Evolutionary conservation across 2,797 vertebrate genomes (phyloP).

Genomic region (Anomalospiza imberbis): DNA sequence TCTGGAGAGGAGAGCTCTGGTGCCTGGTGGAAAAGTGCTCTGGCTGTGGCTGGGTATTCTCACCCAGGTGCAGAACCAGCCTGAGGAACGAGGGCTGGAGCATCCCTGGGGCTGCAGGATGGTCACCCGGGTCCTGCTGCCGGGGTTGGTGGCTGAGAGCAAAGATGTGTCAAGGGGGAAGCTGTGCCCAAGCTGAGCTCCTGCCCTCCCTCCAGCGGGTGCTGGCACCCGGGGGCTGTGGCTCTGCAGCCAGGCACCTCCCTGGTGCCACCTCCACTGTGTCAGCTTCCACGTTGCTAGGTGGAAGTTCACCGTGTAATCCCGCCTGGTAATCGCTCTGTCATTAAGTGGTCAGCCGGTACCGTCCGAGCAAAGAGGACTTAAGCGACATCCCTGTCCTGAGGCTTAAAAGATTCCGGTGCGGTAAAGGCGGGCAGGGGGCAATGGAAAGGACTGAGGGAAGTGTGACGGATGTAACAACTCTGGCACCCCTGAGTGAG

Average conservation of each 20-base stretch:
- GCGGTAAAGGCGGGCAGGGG: neutral
- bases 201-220: neutral
- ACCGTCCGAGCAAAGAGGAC: neutral
- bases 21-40: neutral
- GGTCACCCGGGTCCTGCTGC: neutral
- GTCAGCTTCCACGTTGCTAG: neutral
- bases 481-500: accelerated
- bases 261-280: neutral
- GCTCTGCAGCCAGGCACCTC: neutral
- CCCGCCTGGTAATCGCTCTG: neutral
- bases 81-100: neutral
- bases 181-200: neutral
- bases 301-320: neutral
- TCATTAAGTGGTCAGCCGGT: slow-evolving; percentile 36
- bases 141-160: neutral
- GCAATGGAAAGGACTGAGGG: neutral
- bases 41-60: neutral
- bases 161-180: neutral
- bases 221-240: too few relatives aligned
- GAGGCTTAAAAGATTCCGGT: neutral
- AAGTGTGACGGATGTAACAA: neutral
- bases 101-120: neutral
- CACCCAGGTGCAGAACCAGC: neutral
- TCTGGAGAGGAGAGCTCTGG: neutral
- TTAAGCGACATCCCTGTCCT: neutral